Evolutionary conservation across 2,113 vertebrate genomes (phyloP).

Genomic region (Turdus rufiventris): DNA sequence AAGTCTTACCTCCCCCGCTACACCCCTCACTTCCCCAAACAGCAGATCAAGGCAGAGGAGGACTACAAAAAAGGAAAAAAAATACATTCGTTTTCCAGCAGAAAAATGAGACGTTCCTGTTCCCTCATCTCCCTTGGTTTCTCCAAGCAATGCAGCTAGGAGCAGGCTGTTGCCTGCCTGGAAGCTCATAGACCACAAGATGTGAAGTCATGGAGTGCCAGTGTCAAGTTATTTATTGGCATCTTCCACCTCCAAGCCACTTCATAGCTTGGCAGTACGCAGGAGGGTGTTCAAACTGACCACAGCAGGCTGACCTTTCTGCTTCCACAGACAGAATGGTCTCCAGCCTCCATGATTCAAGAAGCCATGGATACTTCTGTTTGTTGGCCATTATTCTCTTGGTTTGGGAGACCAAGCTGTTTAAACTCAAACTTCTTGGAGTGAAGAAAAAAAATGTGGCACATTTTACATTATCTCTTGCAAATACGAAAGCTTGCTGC

Average conservation of each 20-base stretch:
- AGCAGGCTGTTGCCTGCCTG: neutral
- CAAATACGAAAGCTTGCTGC: slow-evolving; percentile 46
- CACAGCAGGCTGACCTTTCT: neutral
- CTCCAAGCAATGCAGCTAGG: neutral
- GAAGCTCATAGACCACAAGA: neutral
- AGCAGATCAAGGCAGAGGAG: neutral
- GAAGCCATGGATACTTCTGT: neutral
- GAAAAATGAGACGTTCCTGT: neutral
- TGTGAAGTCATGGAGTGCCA: neutral
- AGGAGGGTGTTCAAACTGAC: neutral
- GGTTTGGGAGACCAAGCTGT: neutral
- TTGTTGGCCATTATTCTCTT: neutral
- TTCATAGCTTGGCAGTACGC: neutral
- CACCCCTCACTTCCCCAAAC: slow-evolving; percentile 6
- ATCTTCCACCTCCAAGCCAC: neutral
- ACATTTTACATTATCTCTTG: slow-evolving; percentile 52
- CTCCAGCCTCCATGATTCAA: neutral
- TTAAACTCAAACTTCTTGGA: slow-evolving; percentile 13
- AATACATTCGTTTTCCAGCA: neutral
- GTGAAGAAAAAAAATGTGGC: slow-evolving; percentile 15
- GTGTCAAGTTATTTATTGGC: neutral
- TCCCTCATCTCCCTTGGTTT: neutral
- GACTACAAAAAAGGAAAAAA: neutral
- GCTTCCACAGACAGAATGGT: neutral
- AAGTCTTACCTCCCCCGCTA: slow-evolving; percentile 3